Conservation (phyloP, 2,888 invertebrate species). For the Rhopalosiphum nymphaeae region DNA sequence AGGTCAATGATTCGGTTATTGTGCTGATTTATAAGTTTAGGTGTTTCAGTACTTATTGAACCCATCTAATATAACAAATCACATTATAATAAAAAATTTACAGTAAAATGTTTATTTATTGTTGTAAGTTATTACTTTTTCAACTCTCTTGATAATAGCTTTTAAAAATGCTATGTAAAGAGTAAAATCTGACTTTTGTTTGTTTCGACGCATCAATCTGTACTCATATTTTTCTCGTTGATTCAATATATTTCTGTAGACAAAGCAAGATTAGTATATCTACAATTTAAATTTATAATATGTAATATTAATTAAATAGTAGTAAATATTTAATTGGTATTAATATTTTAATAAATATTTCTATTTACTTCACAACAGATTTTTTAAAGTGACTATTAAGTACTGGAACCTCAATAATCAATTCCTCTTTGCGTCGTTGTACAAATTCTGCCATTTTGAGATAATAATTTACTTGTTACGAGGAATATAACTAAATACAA, state of each 20-base stretch:
- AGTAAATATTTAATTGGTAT: not conserved
- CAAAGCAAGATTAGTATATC: not conserved
- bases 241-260: conserved; percentile 23
- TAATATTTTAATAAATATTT: not conserved
- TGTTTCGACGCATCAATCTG: conserved; percentile 52
- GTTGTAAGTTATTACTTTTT: not conserved
- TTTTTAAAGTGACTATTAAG: conserved; percentile 14
- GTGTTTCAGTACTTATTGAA: not conserved
- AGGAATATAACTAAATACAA: not conserved
- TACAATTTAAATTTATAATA: not conserved
- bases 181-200: conserved; percentile 41
- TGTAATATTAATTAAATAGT: not conserved
- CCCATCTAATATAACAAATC: conserved; percentile 12
- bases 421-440: conserved; percentile 31
- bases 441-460: conserved; percentile 52
- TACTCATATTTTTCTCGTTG: conserved; percentile 57
- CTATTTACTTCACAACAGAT: conserved; percentile 41
- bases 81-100: not conserved
- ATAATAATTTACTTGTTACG: not conserved
- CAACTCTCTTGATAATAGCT: conserved; percentile 17
- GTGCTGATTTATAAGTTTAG: conserved; percentile 5
- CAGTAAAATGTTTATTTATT: not conserved
- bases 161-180: conserved; percentile 48
- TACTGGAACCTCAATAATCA: conserved; percentile 28
- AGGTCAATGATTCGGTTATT: not conserved